Evolutionary conservation across 2,888 invertebrate species (phyloP), one percentile per base, ranked within the genome.

Genomic region (Schrankia costaestrigalis): DNA sequence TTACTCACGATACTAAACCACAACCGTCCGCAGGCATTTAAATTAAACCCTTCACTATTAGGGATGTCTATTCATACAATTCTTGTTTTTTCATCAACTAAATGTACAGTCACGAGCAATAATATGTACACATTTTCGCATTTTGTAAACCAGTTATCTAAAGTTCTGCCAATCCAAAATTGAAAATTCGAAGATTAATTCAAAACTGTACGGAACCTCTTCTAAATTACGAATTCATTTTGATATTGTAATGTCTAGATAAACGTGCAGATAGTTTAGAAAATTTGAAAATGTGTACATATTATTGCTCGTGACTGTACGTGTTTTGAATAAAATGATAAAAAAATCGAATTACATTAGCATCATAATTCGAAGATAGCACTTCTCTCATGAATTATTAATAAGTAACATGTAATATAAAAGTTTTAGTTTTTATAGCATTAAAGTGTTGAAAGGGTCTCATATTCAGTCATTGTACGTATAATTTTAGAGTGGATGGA

Each of bases 261-360:
- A n/a, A n/a, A n/a, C n/a, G n/a, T n/a, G n/a, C n/a, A n/a, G n/a
- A n/a, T n/a, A n/a, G n/a, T n/a, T n/a, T n/a, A n/a, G n/a, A n/a
- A n/a, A n/a, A n/a, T n/a, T n/a, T n/a, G n/a, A n/a, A n/a, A n/a
- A n/a, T n/a, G n/a, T n/a, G n/a, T n/a, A n/a, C n/a, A n/a, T n/a
- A n/a, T n/a, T n/a, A n/a, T n/a, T n/a, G n/a, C n/a, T n/a, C n/a
- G n/a, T n/a, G n/a, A n/a, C n/a, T n/a, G n/a, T 61, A 65, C 71
- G 70, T 66, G 66, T 67, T 71, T 57, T 54, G 67, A 72, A 76
- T 73, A 62, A 51, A 68, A 73, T 76, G 71, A 75, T 69, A 62
- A 62, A 69, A 77, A 9, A 21, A 21, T 21, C 3, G 8, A 21
- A 77, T 71, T 65, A 70, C 67, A 76, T 76, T 78, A 69, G 56